Conservation (phyloP, 2,888 invertebrate genomes). For the Caenorhabditis panamensis region DNA sequence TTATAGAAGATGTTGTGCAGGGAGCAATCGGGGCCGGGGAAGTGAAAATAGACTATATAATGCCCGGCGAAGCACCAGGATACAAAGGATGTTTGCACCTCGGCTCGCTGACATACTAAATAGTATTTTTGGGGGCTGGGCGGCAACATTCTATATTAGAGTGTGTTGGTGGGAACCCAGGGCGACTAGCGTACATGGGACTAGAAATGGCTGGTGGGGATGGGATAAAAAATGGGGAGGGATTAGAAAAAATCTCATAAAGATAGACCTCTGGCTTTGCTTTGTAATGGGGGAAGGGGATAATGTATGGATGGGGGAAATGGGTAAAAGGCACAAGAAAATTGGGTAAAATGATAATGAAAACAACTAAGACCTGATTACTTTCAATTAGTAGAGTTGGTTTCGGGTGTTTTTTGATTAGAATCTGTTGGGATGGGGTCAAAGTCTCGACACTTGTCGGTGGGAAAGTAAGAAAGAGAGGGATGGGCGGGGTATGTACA, state of each 20-base stretch:
- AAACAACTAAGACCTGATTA: conserved; percentile 47
- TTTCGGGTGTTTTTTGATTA: conserved; percentile 43
- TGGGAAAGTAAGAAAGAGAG: conserved; percentile 17
- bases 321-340: conserved; percentile 53
- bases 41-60: conserved; percentile 59
- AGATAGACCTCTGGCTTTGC: conserved; percentile 45
- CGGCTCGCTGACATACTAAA: conserved; percentile 41
- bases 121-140: conserved; percentile 43
- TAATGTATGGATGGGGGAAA: conserved; percentile 1
- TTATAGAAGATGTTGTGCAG: conserved; percentile 26
- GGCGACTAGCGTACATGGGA: conserved; percentile 27
- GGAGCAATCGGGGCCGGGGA: conserved; percentile 18
- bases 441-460: conserved; percentile 20
- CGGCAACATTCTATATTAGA: conserved; percentile 59
- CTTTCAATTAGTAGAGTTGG: conserved; percentile 49
- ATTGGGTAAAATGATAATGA: conserved; percentile 37
- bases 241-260: too few relatives aligned
- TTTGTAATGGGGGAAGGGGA: conserved; percentile 19
- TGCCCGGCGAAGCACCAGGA: conserved; percentile 24
- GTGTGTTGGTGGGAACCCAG: conserved; percentile 31
- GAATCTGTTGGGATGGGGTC: conserved; percentile 29
- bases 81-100: not conserved
- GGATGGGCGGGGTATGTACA: conserved; percentile 57
- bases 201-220: conserved; percentile 20
- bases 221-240: conserved; percentile 11